Conservation (phyloP, 1,140 invertebrate species). For the Thrips palmi region DNA sequence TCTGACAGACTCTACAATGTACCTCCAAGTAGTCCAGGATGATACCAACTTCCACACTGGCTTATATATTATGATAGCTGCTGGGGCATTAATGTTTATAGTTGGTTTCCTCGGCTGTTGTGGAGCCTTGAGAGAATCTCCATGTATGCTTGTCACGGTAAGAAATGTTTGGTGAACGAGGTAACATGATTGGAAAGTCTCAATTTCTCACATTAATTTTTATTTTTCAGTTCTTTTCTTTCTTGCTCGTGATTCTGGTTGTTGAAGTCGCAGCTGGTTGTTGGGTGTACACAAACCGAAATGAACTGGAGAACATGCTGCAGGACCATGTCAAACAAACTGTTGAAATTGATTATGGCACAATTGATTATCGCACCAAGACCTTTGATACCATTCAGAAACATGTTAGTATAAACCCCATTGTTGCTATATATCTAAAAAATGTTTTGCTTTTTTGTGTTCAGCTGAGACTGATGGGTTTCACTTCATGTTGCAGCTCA, state of each 20-base stretch:
- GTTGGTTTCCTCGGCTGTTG: slow-evolving; percentile 74
- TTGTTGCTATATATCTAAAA: slow-evolving; percentile 3
- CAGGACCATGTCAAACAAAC: slow-evolving; percentile 38
- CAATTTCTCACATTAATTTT: neutral
- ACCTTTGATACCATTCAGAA: slow-evolving; percentile 52
- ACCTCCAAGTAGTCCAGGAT: slow-evolving; percentile 46
- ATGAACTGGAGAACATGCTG: slow-evolving; percentile 41
- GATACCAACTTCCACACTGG: slow-evolving; percentile 48
- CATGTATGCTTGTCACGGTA: slow-evolving; percentile 57
- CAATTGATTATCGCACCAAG: slow-evolving; percentile 33
- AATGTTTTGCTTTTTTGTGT: slow-evolving; percentile 1
- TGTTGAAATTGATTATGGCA: slow-evolving; percentile 48
- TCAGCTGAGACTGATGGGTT: no score
- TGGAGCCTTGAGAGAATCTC: slow-evolving; percentile 64
- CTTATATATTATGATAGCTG: slow-evolving; percentile 52
- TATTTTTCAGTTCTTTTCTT: slow-evolving; percentile 43
- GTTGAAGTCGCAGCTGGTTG: slow-evolving; percentile 52
- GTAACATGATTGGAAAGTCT: slow-evolving; percentile 2
- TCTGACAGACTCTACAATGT: slow-evolving; percentile 51
- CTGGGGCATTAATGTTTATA: slow-evolving; percentile 61
- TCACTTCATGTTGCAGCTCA: slow-evolving; percentile 29
- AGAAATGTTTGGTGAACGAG: slow-evolving; percentile 21
- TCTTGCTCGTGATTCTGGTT: slow-evolving; percentile 56
- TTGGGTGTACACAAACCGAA: slow-evolving; percentile 49
- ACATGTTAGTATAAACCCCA: slow-evolving; percentile 26